Conservation (phyloP, 1,140 invertebrate species). For the Papilio dardanus region DNA sequence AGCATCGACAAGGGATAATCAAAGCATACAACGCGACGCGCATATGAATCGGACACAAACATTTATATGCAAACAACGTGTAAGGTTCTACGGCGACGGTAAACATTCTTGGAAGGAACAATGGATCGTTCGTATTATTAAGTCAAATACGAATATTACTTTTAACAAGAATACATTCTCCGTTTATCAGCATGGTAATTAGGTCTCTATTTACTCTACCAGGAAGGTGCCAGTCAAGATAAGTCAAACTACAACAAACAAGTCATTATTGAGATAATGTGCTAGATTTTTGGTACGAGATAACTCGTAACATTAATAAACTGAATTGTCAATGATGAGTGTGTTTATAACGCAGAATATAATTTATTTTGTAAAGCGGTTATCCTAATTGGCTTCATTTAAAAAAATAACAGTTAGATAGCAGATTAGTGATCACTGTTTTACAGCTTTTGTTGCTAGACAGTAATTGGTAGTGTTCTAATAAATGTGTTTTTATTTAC, state of each 20-base stretch:
- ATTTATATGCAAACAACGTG: constrained; percentile 32
- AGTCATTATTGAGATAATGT: constrained; percentile 29
- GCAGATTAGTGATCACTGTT: neutral
- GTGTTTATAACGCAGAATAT: neutral
- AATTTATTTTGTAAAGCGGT: neutral
- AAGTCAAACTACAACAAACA: constrained; percentile 26
- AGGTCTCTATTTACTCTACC: constrained; percentile 24
- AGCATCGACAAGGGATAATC: neutral
- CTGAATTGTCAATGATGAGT: neutral
- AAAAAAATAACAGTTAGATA: neutral
- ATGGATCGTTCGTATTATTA: constrained; percentile 17
- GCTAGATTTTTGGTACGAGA: constrained; percentile 27
- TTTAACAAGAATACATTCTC: constrained; percentile 22
- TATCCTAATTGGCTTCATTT: neutral
- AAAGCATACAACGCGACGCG: neutral
- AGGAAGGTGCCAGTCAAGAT: constrained; percentile 30
- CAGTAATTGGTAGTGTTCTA: no score
- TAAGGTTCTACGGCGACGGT: neutral
- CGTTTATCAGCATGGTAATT: constrained; percentile 30
- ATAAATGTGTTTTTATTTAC: no score
- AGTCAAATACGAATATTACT: constrained; percentile 17
- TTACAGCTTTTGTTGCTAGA: neutral
- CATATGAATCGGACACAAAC: constrained; percentile 13
- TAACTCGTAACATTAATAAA: constrained; percentile 16
- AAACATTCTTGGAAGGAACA: constrained; percentile 33